Evolutionary conservation across 1,140 invertebrate genomes (phyloP).

Genomic region (Leptoteleia sp.): DNA sequence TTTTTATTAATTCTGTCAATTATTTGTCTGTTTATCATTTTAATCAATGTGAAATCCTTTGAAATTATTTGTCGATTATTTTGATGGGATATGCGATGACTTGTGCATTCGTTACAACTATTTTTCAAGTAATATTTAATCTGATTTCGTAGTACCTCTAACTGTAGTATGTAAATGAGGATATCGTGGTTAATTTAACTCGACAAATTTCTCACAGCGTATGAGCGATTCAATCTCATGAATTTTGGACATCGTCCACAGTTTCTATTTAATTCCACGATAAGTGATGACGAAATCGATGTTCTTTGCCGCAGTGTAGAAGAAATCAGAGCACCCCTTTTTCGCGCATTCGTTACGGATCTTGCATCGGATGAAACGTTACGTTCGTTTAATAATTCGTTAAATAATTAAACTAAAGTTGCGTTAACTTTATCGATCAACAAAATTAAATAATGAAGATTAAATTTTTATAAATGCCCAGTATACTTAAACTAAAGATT

Average conservation of each 20-base stretch:
- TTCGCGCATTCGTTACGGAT: conserved; percentile 5
- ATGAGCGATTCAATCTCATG: conserved; percentile 49
- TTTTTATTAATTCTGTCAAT: too few relatives aligned
- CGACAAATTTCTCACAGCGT: conserved; percentile 40
- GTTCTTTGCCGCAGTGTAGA: conserved; percentile 2
- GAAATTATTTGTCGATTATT: too few relatives aligned
- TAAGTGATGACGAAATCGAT: conserved; percentile 42
- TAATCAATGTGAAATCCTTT: too few relatives aligned
- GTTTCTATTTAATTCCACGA: conserved; percentile 46
- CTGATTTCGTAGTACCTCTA: conserved; percentile 1
- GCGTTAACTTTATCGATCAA: too few relatives aligned
- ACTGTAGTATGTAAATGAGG: conserved; percentile 36
- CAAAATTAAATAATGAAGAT: too few relatives aligned
- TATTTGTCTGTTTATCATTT: too few relatives aligned
- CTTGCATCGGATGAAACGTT: conserved; percentile 5
- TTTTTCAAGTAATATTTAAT: conserved; percentile 32
- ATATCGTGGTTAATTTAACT: conserved; percentile 34
- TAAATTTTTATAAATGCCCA: too few relatives aligned
- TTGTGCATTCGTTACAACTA: not conserved
- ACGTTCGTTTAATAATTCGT: too few relatives aligned
- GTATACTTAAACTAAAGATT: too few relatives aligned
- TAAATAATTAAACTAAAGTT: too few relatives aligned
- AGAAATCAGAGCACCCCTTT: conserved; percentile 18
- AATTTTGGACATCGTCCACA: conserved; percentile 55
- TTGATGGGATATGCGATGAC: conserved; percentile 1